Percentiles rank a stretch among this genome's conserved stretches.
phyloP scores from a whole-genome alignment of 1,140 invertebrate genomes.

The Semibalanus balanoides region DNA sequence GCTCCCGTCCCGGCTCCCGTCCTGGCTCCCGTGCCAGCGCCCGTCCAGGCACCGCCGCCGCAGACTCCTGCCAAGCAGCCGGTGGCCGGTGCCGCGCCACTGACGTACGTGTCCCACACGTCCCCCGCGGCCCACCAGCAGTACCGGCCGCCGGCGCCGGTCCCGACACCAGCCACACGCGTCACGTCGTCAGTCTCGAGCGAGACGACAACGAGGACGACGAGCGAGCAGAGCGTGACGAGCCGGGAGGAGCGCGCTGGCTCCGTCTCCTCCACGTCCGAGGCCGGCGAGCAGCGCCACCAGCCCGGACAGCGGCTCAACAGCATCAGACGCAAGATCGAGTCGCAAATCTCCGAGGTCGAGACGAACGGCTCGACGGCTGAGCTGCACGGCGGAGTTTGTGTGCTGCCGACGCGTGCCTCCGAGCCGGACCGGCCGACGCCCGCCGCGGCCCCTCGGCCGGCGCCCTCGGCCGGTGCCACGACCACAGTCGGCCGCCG shows the following conservation, averaged over 20 bases:
- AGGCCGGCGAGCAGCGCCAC: background rate
- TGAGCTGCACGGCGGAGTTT: background rate
- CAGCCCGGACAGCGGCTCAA: constrained; percentile 10
- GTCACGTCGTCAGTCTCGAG: background rate
- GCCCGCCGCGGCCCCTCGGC: constrained; percentile 1
- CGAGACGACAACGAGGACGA: background rate
- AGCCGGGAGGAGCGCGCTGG: background rate
- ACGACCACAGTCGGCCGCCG: constrained; percentile 28
- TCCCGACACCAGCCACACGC: background rate
- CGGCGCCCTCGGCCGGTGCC: constrained; percentile 30
- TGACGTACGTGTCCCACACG: background rate
- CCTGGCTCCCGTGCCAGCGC: constrained; percentile 5
- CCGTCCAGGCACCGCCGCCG: constrained; percentile 9
- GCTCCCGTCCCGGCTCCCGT: constrained; percentile 12
- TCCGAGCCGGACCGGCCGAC: background rate
- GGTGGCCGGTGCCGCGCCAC: constrained; percentile 6
- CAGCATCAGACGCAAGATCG: constrained; percentile 8
- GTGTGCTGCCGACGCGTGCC: constrained; percentile 6
- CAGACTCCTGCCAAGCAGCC: background rate
- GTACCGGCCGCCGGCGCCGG: background rate
- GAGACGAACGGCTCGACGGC: background rate
- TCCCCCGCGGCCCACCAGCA: background rate
- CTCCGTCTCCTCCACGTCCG: background rate
- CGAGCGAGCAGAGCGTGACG: background rate
- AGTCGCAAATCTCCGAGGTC: background rate